Conservation (phyloP, 1,140 invertebrate genomes). For the Nasonia vitripennis region DNA sequence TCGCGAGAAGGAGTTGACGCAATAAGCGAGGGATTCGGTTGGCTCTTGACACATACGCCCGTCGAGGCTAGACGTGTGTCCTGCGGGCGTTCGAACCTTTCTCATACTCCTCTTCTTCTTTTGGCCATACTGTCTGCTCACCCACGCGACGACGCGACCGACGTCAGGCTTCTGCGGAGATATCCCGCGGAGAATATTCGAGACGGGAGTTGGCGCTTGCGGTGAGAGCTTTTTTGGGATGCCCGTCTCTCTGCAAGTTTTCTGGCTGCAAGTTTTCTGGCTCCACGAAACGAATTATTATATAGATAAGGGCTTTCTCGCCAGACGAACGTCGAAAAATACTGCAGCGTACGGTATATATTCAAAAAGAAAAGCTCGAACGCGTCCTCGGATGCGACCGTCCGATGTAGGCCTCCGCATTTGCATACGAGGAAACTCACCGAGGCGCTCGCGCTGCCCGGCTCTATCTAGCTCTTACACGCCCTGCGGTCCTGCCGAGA, state of each 20-base stretch:
- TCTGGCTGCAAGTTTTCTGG: not conserved
- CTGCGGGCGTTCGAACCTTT: constrained; percentile 5
- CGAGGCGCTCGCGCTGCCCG: too few species aligned
- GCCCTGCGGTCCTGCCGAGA: not conserved
- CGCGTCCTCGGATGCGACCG: too few species aligned
- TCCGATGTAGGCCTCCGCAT: not conserved
- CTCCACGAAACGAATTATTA: too few species aligned
- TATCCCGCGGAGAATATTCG: not conserved
- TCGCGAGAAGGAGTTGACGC: constrained; percentile 3
- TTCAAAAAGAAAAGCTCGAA: too few species aligned
- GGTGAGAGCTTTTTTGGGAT: not conserved
- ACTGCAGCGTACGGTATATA: too few species aligned
- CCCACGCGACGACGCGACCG: not conserved
- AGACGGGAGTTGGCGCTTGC: not conserved
- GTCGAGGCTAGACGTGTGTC: not conserved
- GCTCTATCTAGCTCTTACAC: not conserved
- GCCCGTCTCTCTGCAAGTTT: not conserved
- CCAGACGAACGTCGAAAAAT: too few species aligned
- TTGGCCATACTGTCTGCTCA: not conserved
- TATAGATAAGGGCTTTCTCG: too few species aligned
- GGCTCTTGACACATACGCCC: not conserved
- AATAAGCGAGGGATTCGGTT: constrained; percentile 38
- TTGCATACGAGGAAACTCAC: not conserved
- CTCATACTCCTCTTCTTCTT: not conserved
- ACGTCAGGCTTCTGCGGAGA: not conserved